Base-by-base conservation (phyloP, 1,140 invertebrate genomes). In the Caenorhabditis inopinata region DNA sequence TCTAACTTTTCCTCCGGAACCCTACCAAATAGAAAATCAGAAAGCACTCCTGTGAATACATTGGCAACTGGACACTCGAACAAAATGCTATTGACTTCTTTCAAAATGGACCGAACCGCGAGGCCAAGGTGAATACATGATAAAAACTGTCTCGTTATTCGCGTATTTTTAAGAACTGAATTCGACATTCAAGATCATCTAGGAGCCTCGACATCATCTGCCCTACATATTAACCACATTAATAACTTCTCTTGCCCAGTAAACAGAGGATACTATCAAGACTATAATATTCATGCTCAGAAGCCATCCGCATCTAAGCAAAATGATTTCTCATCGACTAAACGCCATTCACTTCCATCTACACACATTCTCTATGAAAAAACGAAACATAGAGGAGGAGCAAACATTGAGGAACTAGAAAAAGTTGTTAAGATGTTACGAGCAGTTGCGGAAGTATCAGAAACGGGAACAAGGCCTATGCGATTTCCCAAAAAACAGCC, bases 1-100 rank as follows among this genome's bases (percentile, higher is more conserved):
- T 68, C 58, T 3, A 68, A 68, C n/a, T 68, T 68, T 25, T 68
- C 58, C 1, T 68, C 58, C 1, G 58, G 58, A n/a, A 68, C 58
- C 11, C n/a, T 68, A 9, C 58, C 58, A 21, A 42, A 68, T 68
- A 16, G 58, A 38, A 68, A 16, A 11, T 38, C 32, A 3, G 58
- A 68, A 42, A 18, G 32, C 32, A 68, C 58, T 18, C 58, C 58
- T 2, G 58, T 68, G 11, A 68, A 68, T 18, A 68, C 58, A 21
- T 12, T 68, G 12, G 32, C 58, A 11, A 68, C 32, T 12, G 58
- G 58, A 0, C 58, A 68, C 21, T 68, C 58, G 0, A 38, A 38
- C 9, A 68, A 68, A 21, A n/a, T 18, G 32, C 32, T 68, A 12
- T n/a, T 68, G n/a, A 68, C 58, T 2, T 38, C 58, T 2, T 68